A percentile compares a stretch with the other conserved stretches of the same genome.
Evolutionary conservation across 1,140 invertebrate species (phyloP).

Genomic region (Steinernema khuongi): DNA sequence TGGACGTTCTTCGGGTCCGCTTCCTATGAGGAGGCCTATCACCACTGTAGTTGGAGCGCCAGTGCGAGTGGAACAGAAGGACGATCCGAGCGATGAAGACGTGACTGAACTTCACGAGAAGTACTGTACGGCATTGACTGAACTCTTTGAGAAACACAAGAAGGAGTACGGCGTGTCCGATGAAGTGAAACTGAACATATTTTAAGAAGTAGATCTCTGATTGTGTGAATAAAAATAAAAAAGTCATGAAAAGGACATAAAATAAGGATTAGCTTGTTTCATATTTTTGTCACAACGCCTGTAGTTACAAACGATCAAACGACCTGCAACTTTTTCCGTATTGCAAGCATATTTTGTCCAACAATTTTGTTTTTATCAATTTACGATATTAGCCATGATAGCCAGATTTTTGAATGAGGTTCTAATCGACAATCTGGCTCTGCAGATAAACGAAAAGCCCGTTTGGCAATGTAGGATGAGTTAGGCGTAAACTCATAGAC

Average conservation of each 20-base stretch:
- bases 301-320: no score
- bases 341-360: no score
- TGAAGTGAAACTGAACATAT: conserved; percentile 6
- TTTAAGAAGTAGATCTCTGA: background rate
- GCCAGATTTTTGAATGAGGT: no score
- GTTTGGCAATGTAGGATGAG: no score
- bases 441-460: no score
- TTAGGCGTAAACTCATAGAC: no score
- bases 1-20: conserved; percentile 76
- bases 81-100: conserved; percentile 23
- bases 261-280: no score
- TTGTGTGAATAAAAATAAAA: background rate
- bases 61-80: conserved; percentile 25
- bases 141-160: conserved; percentile 76
- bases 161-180: conserved; percentile 65
- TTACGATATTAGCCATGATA: no score
- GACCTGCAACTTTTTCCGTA: no score
- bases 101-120: conserved; percentile 31
- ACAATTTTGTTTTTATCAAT: no score
- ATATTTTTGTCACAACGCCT: no score
- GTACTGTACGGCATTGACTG: conserved; percentile 63
- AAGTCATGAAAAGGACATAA: background rate
- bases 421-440: no score
- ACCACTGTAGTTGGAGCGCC: conserved; percentile 66
- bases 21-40: conserved; percentile 73